These are phyloP conservation scores for Eulemur albifrons DNA, from an alignment of 2,797 vertebrate genomes.

Conservation along the genomic window DNA sequence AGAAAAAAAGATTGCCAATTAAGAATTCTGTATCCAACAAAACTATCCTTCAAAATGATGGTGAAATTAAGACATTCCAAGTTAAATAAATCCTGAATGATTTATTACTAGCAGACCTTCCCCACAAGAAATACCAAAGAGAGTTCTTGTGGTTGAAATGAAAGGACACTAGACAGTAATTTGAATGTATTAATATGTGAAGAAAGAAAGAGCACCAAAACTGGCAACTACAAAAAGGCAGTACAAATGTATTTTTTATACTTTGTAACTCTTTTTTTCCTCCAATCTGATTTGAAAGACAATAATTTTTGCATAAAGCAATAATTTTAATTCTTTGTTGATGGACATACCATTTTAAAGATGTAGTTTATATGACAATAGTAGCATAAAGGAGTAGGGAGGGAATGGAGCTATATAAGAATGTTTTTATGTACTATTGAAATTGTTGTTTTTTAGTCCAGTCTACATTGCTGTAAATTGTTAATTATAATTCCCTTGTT, in stretches of 20 bases:
- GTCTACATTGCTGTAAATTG: neutral
- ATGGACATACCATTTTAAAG: neutral
- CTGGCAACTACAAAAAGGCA: neutral
- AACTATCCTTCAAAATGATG: neutral
- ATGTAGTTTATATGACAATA: neutral
- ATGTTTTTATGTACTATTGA: neutral
- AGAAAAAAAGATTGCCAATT: neutral
- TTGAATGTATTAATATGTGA: neutral
- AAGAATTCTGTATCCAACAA: neutral
- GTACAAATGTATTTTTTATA: neutral
- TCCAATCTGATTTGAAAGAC: neutral
- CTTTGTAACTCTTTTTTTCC: neutral
- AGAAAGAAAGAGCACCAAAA: neutral
- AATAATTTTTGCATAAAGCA: neutral
- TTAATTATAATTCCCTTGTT: neutral
- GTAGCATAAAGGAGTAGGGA: neutral
- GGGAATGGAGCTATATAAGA: neutral
- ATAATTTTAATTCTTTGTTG: neutral
- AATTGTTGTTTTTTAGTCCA: neutral
- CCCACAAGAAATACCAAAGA: neutral
- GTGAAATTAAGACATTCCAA: neutral
- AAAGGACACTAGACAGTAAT: neutral
- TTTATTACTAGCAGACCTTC: neutral
- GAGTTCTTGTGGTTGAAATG: neutral
- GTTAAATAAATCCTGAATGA: neutral